Evolutionary conservation across 2,113 vertebrate genomes (phyloP).

Genomic region (Siniperca knerii): DNA sequence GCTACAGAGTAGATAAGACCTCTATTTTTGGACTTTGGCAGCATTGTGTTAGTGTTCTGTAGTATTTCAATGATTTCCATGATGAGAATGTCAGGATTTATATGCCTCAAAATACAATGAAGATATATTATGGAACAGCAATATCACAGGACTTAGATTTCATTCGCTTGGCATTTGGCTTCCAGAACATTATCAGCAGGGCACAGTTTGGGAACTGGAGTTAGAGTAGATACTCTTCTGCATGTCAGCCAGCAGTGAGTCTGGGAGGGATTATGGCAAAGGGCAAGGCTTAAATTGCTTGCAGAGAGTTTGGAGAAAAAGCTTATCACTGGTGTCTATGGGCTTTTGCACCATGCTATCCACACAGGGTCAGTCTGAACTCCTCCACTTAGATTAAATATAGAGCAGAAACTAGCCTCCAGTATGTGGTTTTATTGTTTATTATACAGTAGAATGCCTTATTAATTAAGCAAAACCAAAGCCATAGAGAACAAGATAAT

Average conservation of each 20-base stretch:
- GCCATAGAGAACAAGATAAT: not conserved
- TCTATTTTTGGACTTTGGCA: not conserved
- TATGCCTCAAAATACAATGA: not conserved
- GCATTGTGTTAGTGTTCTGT: not conserved
- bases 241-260: conserved; percentile 55
- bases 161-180: conserved; percentile 27
- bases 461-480: conserved; percentile 27
- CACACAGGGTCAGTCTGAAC: conserved; percentile 46
- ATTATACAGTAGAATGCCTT: conserved; percentile 1
- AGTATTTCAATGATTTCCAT: not conserved
- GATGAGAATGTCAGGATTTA: not conserved
- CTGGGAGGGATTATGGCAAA: conserved; percentile 65
- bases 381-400: conserved; percentile 40
- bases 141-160: conserved; percentile 27
- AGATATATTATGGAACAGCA: not conserved
- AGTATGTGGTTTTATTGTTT: conserved; percentile 17
- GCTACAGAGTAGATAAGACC: not conserved
- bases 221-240: conserved; percentile 48
- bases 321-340: conserved; percentile 49
- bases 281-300: conserved; percentile 64
- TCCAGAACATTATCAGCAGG: conserved; percentile 31
- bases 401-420: conserved; percentile 22
- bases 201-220: conserved; percentile 34
- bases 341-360: conserved; percentile 44
- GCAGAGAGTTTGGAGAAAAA: conserved; percentile 52